Evolutionary conservation across 2,888 invertebrate genomes (phyloP).

Genomic region (Cheilosia vulpina): DNA sequence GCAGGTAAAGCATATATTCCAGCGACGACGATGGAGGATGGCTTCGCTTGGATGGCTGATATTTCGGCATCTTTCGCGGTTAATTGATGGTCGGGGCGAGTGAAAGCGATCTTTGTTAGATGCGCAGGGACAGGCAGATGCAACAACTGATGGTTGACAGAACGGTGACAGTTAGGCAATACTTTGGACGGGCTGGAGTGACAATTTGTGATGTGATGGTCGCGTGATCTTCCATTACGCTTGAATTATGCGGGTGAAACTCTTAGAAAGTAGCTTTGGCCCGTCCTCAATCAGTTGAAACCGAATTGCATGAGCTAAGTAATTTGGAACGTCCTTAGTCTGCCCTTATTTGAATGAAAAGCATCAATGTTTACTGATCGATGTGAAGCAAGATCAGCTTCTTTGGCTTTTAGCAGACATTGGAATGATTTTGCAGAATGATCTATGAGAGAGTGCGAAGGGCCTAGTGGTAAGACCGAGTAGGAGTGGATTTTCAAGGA

Average conservation of each 20-base stretch:
- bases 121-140: background rate
- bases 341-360: too few relatives aligned
- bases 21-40: background rate
- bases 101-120: constrained; percentile 67
- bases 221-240: constrained; percentile 42
- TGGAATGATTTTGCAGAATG: too few relatives aligned
- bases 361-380: too few relatives aligned
- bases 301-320: too few relatives aligned
- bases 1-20: constrained; percentile 59
- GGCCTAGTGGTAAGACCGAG: too few relatives aligned
- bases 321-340: too few relatives aligned
- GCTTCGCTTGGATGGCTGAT: constrained; percentile 32
- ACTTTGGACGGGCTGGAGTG: constrained; percentile 34
- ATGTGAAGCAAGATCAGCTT: too few relatives aligned
- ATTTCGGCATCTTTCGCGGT: constrained; percentile 45
- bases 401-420: too few relatives aligned
- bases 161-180: constrained; percentile 41
- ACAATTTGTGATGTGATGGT: constrained; percentile 64
- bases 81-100: constrained; percentile 58
- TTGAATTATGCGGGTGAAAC: background rate
- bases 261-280: background rate
- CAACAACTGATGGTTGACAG: constrained; percentile 67
- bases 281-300: too few relatives aligned
- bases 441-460: too few relatives aligned
- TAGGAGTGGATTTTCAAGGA: too few relatives aligned